phyloP scores from a whole-genome alignment of 2,797 vertebrate genomes.

The Neosilurus mollespiculum region DNA sequence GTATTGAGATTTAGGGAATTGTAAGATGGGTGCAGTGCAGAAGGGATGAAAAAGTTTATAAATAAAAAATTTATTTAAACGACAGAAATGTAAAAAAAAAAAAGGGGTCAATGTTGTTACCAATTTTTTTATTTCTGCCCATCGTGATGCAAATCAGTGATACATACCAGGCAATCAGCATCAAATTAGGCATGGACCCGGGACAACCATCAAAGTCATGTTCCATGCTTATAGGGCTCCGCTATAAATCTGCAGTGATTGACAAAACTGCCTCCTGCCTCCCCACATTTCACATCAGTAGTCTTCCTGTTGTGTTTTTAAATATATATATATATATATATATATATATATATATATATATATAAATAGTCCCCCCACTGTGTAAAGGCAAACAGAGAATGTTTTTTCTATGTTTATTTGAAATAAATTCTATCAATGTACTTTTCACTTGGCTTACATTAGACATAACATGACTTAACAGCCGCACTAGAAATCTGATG shows the following conservation, averaged over 20 bases:
- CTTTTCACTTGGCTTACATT: not conserved
- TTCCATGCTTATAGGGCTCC: too few relatives aligned
- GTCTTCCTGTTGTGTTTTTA: not conserved
- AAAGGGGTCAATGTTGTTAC: too few relatives aligned
- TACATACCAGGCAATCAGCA: too few relatives aligned
- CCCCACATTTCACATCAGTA: not conserved
- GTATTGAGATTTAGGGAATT: not conserved
- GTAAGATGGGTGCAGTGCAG: not conserved
- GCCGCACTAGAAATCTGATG: not conserved
- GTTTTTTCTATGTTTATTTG: not conserved
- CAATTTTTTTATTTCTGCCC: too few relatives aligned
- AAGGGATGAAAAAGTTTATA: not conserved
- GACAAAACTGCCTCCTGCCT: not conserved
- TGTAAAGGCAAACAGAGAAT: not conserved
- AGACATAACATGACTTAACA: not conserved
- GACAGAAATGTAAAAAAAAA: too few relatives aligned
- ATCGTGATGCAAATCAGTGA: too few relatives aligned
- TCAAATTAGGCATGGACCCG: too few relatives aligned
- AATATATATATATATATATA: too few relatives aligned
- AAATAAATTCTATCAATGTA: not conserved
- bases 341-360: too few relatives aligned
- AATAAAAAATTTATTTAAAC: not conserved
- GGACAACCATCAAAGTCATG: too few relatives aligned
- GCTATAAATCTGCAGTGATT: not conserved
- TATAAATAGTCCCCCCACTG: not conserved